These are phyloP conservation scores for Lasioglossum villosulum DNA, from an alignment of 2,888 invertebrate species.

Conservation along the genomic window DNA sequence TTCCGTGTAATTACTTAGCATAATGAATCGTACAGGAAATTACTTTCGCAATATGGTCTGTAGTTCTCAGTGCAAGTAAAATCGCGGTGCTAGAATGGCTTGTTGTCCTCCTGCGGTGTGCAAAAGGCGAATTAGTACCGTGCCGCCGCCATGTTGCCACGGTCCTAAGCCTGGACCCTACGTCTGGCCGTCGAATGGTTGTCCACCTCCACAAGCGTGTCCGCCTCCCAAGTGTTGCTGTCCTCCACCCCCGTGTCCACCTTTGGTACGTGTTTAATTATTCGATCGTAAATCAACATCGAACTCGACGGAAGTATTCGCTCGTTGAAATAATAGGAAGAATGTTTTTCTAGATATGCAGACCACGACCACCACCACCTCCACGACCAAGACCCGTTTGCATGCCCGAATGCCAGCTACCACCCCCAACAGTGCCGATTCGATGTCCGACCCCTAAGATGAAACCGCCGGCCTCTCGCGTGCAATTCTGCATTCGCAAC, in stretches of 20 bases:
- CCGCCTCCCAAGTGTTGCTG: constrained; percentile 38
- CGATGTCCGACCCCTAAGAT: constrained; percentile 58
- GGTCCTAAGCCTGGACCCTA: constrained; percentile 66
- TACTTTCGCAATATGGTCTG: too few species aligned
- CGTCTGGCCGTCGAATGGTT: constrained; percentile 68
- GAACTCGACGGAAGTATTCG: not conserved
- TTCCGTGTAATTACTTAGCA: not conserved
- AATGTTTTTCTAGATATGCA: constrained; percentile 61
- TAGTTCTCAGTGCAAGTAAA: not conserved
- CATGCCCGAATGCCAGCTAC: constrained; percentile 65
- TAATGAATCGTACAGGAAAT: not conserved
- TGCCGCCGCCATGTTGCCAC: constrained; percentile 73
- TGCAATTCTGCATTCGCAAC: constrained; percentile 70
- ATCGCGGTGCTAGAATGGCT: constrained; percentile 50
- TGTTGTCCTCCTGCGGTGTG: constrained; percentile 23
- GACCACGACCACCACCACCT: constrained; percentile 48
- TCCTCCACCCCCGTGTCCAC: constrained; percentile 49
- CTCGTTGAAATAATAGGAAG: not conserved
- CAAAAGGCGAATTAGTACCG: constrained; percentile 51
- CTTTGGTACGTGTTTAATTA: constrained; percentile 62
- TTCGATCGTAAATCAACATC: not conserved
- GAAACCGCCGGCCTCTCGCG: constrained; percentile 66
- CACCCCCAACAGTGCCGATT: constrained; percentile 53
- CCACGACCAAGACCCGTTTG: constrained; percentile 64
- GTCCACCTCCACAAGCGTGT: constrained; percentile 65